Evolutionary conservation across 2,888 invertebrate genomes (phyloP), one percentile per base, ranked within the genome.

Genomic region (Hyposoter didymator): DNA sequence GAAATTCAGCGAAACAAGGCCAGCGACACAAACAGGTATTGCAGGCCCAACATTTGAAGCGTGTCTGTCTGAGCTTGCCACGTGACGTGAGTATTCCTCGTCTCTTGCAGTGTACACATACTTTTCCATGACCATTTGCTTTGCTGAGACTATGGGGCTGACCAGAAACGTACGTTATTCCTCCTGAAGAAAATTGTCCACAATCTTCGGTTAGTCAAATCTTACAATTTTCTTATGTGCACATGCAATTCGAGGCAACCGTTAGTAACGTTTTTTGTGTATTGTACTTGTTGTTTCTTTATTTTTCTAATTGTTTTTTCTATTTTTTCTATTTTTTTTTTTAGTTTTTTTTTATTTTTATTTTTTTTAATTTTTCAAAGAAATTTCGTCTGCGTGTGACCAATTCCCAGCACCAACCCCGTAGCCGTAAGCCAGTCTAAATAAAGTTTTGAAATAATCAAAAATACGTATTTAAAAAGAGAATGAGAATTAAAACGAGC

Each of bases 21-120:
- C 93, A 93, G 85, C 94, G 93, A 89, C 94, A 94, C 89, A 94
- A 90, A 91, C 93, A 93, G 92, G 93, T 93, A 91, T 93, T 93
- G 92, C 94, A 94, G 92, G 93, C 91, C 93, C 93, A 93, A 90
- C 94, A 94, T 91, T 93, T 94, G 94, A 94, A 94, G 91, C 94
- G 93, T 89, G 94, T 94, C 92, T 94, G 94, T 88, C 92, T 92
- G 90, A 93, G 92, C 86, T 93, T 93, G 90, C 94, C 94, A 88
- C 93, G 93, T 89, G 93, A 93, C 89, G 94, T 94, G 87, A 93
- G 91, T 90, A 94, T 92, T 89, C 94, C 93, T 89, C 92, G 94
- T 88, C 92, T 92, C 92, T 93, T 94, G 93, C 94, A 94, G 93
- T 93, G 94, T 90, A 93, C 92, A 92, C 94, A 94, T 91, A 94